Conservation (phyloP, 1,140 invertebrate species). For the Archivesica marissinica region DNA sequence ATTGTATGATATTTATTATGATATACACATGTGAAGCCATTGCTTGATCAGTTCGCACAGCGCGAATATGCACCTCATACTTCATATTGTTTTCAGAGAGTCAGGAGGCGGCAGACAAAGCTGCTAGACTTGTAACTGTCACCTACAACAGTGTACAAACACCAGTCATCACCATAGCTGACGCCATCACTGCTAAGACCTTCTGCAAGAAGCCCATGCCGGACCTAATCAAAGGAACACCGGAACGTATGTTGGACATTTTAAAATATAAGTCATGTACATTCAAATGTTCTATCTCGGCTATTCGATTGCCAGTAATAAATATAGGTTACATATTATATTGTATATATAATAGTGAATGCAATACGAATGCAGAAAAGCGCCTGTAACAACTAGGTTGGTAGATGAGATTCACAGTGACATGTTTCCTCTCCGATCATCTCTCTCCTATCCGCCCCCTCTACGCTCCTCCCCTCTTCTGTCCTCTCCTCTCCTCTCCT, state of each 20-base stretch:
- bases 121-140: conserved; percentile 87
- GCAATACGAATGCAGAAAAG: no score
- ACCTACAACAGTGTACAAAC: conserved; percentile 85
- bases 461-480: no score
- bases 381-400: no score
- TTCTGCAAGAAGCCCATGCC: conserved; percentile 41
- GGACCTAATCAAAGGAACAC: conserved; percentile 59
- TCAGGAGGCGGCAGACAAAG: conserved; percentile 87
- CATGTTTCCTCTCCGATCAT: neutral
- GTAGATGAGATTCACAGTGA: neutral
- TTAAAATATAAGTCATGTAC: neutral
- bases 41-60: no score
- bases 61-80: neutral
- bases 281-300: neutral
- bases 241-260: conserved; percentile 62
- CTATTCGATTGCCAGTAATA: neutral
- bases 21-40: no score
- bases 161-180: conserved; percentile 84
- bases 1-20: no score
- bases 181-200: conserved; percentile 62
- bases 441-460: neutral
- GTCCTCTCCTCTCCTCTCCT: no score
- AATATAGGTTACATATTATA: neutral
- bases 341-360: no score
- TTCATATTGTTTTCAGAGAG: conserved; percentile 73